These are phyloP conservation scores for Oithona nana DNA, from an alignment of 2,888 invertebrate genomes.

Conservation along the genomic window DNA sequence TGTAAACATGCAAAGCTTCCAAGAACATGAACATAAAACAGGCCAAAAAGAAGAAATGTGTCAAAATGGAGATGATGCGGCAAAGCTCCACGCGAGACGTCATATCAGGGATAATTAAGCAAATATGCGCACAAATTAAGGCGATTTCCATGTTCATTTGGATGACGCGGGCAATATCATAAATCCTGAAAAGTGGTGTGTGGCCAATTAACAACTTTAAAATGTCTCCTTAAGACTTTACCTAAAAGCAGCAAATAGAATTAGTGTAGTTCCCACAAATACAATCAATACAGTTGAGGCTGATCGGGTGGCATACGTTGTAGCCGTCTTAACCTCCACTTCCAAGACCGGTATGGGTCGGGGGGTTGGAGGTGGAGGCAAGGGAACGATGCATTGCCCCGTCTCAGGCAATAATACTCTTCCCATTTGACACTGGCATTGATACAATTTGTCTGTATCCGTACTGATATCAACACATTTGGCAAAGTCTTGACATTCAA, in stretches of 20 bases:
- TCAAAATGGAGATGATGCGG: slow-evolving; percentile 20
- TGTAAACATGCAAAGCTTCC: slow-evolving; percentile 22
- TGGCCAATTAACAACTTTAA: too few relatives aligned
- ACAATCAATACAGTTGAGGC: slow-evolving; percentile 24
- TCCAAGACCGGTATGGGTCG: slow-evolving; percentile 23
- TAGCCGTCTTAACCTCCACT: slow-evolving; percentile 23
- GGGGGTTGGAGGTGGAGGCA: slow-evolving; percentile 21
- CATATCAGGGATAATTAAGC: slow-evolving; percentile 22
- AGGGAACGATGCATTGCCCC: slow-evolving; percentile 16
- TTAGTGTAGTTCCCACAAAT: slow-evolving; percentile 21
- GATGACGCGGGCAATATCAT: slow-evolving; percentile 23
- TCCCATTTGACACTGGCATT: slow-evolving; percentile 24
- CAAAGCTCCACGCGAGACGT: slow-evolving; percentile 17
- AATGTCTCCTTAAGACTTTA: too few relatives aligned
- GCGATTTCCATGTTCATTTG: slow-evolving; percentile 26
- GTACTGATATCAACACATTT: slow-evolving; percentile 22
- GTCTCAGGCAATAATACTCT: slow-evolving; percentile 20
- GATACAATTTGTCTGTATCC: slow-evolving; percentile 20
- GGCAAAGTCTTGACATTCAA: slow-evolving; percentile 14
- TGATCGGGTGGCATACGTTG: slow-evolving; percentile 23
- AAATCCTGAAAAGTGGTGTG: slow-evolving; percentile 23
- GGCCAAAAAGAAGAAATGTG: slow-evolving; percentile 23
- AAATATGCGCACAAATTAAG: slow-evolving; percentile 23
- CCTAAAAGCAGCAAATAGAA: slow-evolving; percentile 20
- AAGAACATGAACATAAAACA: slow-evolving; percentile 22